Evolutionary conservation across 2,888 invertebrate species (phyloP).

Genomic region (Azorinus chamasolen): DNA sequence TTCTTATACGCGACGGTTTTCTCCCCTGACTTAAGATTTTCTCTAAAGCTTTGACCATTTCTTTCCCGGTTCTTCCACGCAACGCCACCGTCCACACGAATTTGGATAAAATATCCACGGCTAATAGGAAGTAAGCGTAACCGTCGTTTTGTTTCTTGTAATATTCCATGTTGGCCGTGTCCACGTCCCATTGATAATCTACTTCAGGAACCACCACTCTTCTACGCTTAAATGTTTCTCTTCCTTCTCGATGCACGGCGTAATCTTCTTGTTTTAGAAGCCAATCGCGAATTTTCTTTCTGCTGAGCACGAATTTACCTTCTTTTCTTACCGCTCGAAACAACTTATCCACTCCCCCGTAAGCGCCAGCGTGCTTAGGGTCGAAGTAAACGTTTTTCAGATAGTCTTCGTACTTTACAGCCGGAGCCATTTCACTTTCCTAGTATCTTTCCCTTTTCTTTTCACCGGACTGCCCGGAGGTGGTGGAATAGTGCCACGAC

Average conservation of each 20-base stretch:
- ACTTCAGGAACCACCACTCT: slow-evolving; percentile 45
- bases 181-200: slow-evolving; percentile 55
- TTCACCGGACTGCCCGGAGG: slow-evolving; percentile 35
- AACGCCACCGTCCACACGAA: slow-evolving; percentile 46
- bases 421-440: slow-evolving; percentile 47
- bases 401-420: slow-evolving; percentile 41
- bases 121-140: slow-evolving; percentile 43
- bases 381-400: slow-evolving; percentile 54
- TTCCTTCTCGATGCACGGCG: slow-evolving; percentile 46
- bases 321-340: slow-evolving; percentile 55
- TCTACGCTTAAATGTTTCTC: slow-evolving; percentile 42
- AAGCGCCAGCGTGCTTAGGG: slow-evolving; percentile 47
- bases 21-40: slow-evolving; percentile 35
- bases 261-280: slow-evolving; percentile 57
- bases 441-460: slow-evolving; percentile 7
- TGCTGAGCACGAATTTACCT: slow-evolving; percentile 48
- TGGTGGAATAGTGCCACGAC: slow-evolving; percentile 26
- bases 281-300: slow-evolving; percentile 57
- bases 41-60: slow-evolving; percentile 43
- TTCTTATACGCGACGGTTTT: slow-evolving; percentile 28
- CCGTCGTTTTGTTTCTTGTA: slow-evolving; percentile 49
- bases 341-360: slow-evolving; percentile 55
- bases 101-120: slow-evolving; percentile 42
- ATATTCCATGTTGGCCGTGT: slow-evolving; percentile 13
- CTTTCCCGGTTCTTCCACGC: slow-evolving; percentile 33